Evolutionary conservation across 1,140 invertebrate genomes (phyloP).

Genomic region (Akabosia matsudoensis): DNA sequence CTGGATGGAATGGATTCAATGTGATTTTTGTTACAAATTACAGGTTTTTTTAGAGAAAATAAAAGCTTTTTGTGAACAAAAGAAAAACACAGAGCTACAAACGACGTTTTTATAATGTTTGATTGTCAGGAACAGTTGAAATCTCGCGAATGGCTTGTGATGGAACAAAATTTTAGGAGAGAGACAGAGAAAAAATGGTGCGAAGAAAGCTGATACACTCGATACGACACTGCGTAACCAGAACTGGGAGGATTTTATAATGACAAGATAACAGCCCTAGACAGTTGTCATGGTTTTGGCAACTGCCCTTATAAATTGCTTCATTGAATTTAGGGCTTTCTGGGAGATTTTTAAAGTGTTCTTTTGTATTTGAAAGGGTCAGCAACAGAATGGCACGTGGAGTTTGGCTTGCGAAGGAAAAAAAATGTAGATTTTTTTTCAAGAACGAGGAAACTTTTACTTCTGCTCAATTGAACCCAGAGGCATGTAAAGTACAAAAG

Average conservation of each 20-base stretch:
- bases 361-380: not conserved
- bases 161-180: not conserved
- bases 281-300: not conserved
- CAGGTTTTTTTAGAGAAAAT: not conserved
- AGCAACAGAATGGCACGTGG: too few species aligned
- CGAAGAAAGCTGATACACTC: not conserved
- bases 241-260: not conserved
- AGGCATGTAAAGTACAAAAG: too few species aligned
- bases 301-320: not conserved
- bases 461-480: too few species aligned
- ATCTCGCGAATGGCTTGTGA: not conserved
- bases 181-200: not conserved
- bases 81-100: not conserved
- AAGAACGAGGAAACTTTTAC: too few species aligned
- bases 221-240: not conserved
- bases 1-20: not conserved
- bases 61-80: not conserved
- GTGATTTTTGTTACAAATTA: conserved; percentile 16
- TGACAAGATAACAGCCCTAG: not conserved
- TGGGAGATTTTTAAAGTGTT: not conserved
- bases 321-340: not conserved
- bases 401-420: too few species aligned
- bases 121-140: not conserved
- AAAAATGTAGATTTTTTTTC: too few species aligned
- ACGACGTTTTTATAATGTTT: not conserved